A percentile compares a stretch with the other conserved stretches of the same genome.
phyloP scores from a whole-genome alignment of 2,797 vertebrate species.

The Myotis pilosus region DNA sequence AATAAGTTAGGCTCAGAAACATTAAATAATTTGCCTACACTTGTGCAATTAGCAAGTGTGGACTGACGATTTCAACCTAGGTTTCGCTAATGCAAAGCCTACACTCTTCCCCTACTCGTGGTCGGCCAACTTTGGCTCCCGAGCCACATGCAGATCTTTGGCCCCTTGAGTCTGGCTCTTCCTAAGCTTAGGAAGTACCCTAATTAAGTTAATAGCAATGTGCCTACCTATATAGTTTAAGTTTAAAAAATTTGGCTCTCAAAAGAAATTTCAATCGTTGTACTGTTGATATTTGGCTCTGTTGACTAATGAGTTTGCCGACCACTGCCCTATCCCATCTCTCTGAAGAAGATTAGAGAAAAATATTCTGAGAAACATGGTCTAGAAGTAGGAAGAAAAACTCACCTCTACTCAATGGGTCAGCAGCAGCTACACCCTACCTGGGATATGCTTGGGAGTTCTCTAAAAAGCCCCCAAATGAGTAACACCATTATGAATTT shows the following conservation, averaged over 20 bases:
- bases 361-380: neutral
- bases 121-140: too few species aligned
- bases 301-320: too few species aligned
- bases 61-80: neutral
- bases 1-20: neutral
- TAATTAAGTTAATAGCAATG: too few species aligned
- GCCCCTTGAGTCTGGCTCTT: too few species aligned
- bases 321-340: neutral
- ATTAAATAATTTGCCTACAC: neutral
- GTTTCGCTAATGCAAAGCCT: neutral
- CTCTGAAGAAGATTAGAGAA: neutral
- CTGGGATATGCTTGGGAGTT: neutral
- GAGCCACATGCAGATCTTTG: too few species aligned
- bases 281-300: too few species aligned
- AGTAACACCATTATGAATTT: neutral
- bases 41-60: neutral
- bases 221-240: too few species aligned
- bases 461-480: neutral
- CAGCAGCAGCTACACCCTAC: neutral
- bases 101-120: neutral
- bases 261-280: too few species aligned
- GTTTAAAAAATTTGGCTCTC: too few species aligned
- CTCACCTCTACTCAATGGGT: neutral
- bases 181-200: too few species aligned
- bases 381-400: neutral